Evolutionary conservation across 2,888 invertebrate species (phyloP).

Genomic region (Anoncus sp.): DNA sequence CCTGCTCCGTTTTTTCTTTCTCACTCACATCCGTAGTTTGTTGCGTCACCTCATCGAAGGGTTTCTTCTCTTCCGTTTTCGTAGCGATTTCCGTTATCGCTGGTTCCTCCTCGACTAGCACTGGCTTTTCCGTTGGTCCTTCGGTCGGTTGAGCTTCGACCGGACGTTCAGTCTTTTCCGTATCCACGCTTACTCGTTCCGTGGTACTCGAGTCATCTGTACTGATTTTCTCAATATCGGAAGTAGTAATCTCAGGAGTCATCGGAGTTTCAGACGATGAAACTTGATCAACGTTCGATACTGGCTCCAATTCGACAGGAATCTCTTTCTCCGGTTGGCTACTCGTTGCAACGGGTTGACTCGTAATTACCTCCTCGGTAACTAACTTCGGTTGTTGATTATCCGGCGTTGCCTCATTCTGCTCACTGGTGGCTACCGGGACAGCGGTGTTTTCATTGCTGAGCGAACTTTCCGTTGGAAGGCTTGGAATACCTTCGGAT

Average conservation of each 20-base stretch:
- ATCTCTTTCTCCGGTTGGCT: slow-evolving; percentile 35
- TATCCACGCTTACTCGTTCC: slow-evolving; percentile 1
- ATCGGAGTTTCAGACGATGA: neutral
- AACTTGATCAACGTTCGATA: slow-evolving; percentile 1
- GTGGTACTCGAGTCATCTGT: slow-evolving; percentile 1
- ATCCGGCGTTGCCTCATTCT: neutral
- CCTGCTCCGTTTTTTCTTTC: slow-evolving; percentile 23
- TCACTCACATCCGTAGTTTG: slow-evolving; percentile 14
- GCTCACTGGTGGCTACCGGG: neutral
- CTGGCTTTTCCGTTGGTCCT: slow-evolving; percentile 28
- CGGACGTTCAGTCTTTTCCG: slow-evolving; percentile 5
- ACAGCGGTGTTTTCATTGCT: slow-evolving; percentile 1
- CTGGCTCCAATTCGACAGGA: slow-evolving; percentile 35
- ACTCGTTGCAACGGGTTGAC: slow-evolving; percentile 60
- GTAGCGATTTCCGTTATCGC: slow-evolving; percentile 36
- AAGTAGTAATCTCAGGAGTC: neutral
- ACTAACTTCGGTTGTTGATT: neutral
- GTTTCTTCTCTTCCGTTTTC: slow-evolving; percentile 37
- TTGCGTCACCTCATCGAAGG: slow-evolving; percentile 23
- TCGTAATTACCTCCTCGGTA: slow-evolving; percentile 14
- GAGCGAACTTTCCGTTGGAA: slow-evolving; percentile 27
- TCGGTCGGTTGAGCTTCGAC: slow-evolving; percentile 43
- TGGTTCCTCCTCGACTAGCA: slow-evolving; percentile 57
- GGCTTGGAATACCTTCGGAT: slow-evolving; percentile 5
- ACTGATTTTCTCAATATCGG: slow-evolving; percentile 11